A percentile compares a stretch with the other conserved stretches of the same genome.
Conservation (phyloP, 2,888 invertebrate species). For the Psylliodes chrysocephalus region DNA sequence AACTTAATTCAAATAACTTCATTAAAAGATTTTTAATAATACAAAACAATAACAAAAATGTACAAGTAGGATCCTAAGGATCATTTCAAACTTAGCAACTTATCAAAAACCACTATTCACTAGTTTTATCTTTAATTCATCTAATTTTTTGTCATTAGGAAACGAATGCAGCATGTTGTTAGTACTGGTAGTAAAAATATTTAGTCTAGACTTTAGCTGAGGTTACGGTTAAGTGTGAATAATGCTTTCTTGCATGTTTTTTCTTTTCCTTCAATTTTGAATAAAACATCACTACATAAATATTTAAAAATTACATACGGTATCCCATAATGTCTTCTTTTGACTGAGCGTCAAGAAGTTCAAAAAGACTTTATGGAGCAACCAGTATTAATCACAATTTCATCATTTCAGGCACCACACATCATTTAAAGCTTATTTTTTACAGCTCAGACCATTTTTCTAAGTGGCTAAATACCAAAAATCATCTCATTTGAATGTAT, state of each 20-base stretch:
- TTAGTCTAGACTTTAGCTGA: slow-evolving; percentile 30
- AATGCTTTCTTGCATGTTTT: slow-evolving; percentile 58
- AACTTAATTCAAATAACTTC: no score
- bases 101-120: no score
- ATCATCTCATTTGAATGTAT: slow-evolving; percentile 19
- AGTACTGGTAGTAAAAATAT: background rate
- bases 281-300: slow-evolving; percentile 49
- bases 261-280: slow-evolving; percentile 45
- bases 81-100: no score
- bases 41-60: no score
- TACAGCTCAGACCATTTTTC: slow-evolving; percentile 27
- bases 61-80: no score
- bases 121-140: no score
- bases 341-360: background rate
- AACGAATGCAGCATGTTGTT: background rate
- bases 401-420: slow-evolving; percentile 53
- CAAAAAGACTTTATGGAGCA: background rate
- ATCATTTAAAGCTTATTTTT: slow-evolving; percentile 46
- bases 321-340: background rate
- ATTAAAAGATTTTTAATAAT: no score
- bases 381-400: slow-evolving; percentile 44
- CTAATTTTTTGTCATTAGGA: background rate
- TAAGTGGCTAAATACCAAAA: slow-evolving; percentile 31
- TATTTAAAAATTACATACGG: slow-evolving; percentile 34
- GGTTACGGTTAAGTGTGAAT: slow-evolving; percentile 50